These are phyloP conservation scores for Spatulosminthurus flaviceps DNA, from an alignment of 2,888 invertebrate species.

Conservation along the genomic window DNA sequence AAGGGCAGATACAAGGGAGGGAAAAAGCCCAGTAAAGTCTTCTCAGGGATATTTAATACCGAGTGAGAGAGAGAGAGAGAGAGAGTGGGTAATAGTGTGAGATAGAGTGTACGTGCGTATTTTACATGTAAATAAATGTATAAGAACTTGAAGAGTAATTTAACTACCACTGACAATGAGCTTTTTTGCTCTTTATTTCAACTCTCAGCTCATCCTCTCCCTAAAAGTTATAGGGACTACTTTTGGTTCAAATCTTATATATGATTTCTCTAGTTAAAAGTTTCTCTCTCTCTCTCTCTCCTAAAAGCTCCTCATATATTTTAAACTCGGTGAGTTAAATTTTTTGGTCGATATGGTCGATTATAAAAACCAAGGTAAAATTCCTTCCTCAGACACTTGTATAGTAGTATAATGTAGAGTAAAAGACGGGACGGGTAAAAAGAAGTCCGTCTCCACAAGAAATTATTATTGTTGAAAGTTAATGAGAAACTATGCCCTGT, in stretches of 20 bases:
- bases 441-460: neutral
- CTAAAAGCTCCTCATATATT: neutral
- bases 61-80: neutral
- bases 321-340: neutral
- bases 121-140: neutral
- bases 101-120: too few species aligned
- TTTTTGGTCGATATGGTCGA: neutral
- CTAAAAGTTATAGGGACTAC: too few species aligned
- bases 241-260: too few species aligned
- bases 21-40: neutral
- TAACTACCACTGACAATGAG: neutral
- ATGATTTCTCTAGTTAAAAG: too few species aligned
- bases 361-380: neutral
- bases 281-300: too few species aligned
- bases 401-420: neutral
- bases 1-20: too few species aligned
- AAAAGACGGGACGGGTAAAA: neutral
- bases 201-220: neutral
- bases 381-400: neutral
- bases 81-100: neutral
- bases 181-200: constrained; percentile 2
- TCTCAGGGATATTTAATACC: neutral
- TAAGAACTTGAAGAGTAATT: neutral
- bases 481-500: constrained; percentile 24
- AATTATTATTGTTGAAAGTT: neutral